Conservation (phyloP, 2,888 invertebrate species). For the Noctua janthina region DNA sequence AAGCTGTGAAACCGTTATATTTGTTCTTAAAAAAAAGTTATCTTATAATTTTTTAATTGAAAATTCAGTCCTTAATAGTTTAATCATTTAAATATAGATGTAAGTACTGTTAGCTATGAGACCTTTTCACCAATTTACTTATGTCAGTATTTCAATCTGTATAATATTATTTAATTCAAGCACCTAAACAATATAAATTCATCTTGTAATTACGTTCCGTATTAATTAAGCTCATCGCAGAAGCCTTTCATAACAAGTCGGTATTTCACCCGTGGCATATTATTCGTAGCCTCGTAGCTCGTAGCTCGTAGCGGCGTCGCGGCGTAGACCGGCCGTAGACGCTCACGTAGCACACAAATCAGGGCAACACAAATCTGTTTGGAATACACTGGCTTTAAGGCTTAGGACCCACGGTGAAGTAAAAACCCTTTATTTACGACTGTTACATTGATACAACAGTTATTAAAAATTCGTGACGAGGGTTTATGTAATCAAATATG, state of each 20-base stretch:
- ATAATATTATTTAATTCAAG: background rate
- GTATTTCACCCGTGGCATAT: slow-evolving; percentile 38
- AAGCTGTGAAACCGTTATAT: background rate
- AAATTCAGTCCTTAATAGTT: background rate
- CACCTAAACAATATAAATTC: slow-evolving; percentile 14
- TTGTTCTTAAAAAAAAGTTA: background rate
- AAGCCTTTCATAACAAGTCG: slow-evolving; percentile 57
- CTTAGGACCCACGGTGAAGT: slow-evolving; percentile 4
- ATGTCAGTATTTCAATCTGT: background rate
- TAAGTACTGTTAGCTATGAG: background rate
- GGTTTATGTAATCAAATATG: background rate
- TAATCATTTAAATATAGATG: background rate
- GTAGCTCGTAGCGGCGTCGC: slow-evolving; percentile 56
- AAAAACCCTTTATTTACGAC: background rate
- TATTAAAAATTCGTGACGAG: slow-evolving; percentile 7
- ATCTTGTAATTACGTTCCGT: slow-evolving; percentile 32
- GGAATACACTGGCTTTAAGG: slow-evolving; percentile 46
- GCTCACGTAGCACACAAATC: slow-evolving; percentile 66
- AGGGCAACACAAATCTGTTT: slow-evolving; percentile 57
- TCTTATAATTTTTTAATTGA: background rate
- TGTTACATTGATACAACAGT: background rate
- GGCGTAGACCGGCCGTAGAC: slow-evolving; percentile 66
- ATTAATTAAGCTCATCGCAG: slow-evolving; percentile 54
- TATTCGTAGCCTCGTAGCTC: slow-evolving; percentile 52
- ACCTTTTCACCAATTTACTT: background rate